Conservation (phyloP, 2,113 vertebrate genomes). For the Callaeas wilsoni region DNA sequence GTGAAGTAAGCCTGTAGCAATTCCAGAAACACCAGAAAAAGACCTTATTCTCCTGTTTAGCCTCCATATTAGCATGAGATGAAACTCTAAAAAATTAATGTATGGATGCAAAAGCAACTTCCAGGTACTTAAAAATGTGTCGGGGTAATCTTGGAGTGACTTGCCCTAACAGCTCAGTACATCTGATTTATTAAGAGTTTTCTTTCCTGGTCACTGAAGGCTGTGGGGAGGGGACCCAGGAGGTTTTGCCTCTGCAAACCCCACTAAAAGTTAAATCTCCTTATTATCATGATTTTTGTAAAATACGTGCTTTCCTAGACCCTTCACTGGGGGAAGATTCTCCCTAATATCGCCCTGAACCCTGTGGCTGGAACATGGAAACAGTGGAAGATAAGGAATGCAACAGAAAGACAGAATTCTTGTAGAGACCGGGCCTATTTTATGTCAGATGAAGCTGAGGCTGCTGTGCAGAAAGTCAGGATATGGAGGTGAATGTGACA, state of each 20-base stretch:
- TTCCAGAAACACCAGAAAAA: background rate
- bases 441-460: background rate
- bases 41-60: background rate
- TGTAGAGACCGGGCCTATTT: background rate
- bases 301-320: background rate
- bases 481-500: background rate
- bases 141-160: background rate
- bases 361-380: background rate
- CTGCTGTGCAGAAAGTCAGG: background rate
- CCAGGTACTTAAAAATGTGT: background rate
- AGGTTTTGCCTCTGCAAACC: background rate
- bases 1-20: background rate
- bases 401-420: rapidly evolving
- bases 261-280: background rate
- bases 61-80: background rate
- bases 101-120: background rate
- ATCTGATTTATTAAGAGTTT: background rate
- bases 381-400: background rate
- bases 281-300: background rate
- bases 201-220: background rate
- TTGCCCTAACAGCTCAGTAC: background rate
- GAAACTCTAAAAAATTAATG: background rate
- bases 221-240: background rate
- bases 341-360: background rate
- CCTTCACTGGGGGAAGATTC: background rate